Evolutionary conservation across 2,797 vertebrate genomes (phyloP).

Genomic region (Sebastes variabilis): DNA sequence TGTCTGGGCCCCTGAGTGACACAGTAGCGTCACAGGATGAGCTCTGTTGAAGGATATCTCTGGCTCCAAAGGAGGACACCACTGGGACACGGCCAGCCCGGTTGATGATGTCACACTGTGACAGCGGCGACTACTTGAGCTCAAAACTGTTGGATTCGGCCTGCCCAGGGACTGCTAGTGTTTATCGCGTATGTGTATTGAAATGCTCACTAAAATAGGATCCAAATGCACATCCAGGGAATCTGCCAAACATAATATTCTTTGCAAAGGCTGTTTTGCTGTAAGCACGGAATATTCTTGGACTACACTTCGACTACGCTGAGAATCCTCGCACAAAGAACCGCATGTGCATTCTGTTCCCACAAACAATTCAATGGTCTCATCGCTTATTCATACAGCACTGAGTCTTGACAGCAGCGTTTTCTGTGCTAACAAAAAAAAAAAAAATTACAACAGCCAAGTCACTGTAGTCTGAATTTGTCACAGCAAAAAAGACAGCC

Average conservation of each 20-base stretch:
- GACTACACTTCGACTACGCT: constrained; percentile 10
- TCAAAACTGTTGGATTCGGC: constrained; percentile 13
- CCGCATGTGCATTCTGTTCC: constrained; percentile 25
- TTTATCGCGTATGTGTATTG: not conserved
- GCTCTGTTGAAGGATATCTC: constrained; percentile 48
- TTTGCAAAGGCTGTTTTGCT: constrained; percentile 15
- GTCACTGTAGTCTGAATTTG: constrained; percentile 32
- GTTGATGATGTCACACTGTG: constrained; percentile 65
- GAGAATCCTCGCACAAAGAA: constrained; percentile 13
- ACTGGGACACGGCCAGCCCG: constrained; percentile 28
- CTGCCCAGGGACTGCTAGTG: constrained; percentile 10
- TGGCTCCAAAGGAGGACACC: constrained; percentile 44
- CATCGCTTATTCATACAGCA: constrained; percentile 59
- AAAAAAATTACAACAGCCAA: constrained; percentile 6
- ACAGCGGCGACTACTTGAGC: constrained; percentile 44
- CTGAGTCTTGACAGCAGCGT: constrained; percentile 37
- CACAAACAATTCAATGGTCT: constrained; percentile 51
- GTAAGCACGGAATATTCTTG: constrained; percentile 38
- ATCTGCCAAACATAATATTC: constrained; percentile 19
- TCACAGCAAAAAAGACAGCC: constrained; percentile 13
- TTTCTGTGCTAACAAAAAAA: constrained; percentile 16
- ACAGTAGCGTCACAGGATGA: constrained; percentile 51
- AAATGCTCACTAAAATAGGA: constrained; percentile 32
- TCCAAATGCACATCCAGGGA: constrained; percentile 29
- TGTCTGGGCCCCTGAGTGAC: constrained; percentile 65